Evolutionary conservation across 2,888 invertebrate species (phyloP).

Genomic region (Hirtodrosophila histrioides): DNA sequence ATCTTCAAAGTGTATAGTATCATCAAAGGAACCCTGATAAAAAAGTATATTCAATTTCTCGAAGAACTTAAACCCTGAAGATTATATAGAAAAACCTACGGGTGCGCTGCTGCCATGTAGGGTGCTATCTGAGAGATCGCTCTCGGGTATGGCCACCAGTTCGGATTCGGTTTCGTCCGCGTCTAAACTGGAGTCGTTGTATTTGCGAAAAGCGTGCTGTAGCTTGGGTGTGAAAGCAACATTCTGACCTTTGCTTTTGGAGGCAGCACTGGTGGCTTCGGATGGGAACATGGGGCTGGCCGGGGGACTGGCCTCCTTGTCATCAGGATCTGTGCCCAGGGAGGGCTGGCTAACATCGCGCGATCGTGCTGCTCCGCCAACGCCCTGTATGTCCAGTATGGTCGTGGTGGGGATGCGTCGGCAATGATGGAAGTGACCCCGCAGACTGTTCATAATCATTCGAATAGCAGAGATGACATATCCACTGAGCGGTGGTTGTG

Average conservation of each 20-base stretch:
- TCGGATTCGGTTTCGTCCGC: conserved; percentile 95
- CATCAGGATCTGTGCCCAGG: conserved; percentile 88
- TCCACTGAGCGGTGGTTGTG: conserved; percentile 88
- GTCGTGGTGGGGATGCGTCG: conserved; percentile 92
- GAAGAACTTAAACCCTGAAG: too few species aligned
- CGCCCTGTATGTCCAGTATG: conserved; percentile 88
- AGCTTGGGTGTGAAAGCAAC: conserved; percentile 89
- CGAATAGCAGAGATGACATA: conserved; percentile 92
- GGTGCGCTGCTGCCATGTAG: conserved; percentile 91
- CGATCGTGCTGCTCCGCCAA: conserved; percentile 84
- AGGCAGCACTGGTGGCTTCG: conserved; percentile 85
- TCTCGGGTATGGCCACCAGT: conserved; percentile 94
- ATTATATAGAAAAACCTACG: conserved; percentile 80
- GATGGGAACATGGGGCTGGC: conserved; percentile 87
- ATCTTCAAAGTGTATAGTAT: conserved; percentile 87
- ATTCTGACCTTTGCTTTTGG: conserved; percentile 85
- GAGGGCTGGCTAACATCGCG: conserved; percentile 91
- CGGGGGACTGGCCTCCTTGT: conserved; percentile 86
- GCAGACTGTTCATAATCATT: conserved; percentile 94
- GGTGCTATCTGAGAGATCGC: conserved; percentile 93
- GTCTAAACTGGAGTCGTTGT: conserved; percentile 87
- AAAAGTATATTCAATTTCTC: background rate
- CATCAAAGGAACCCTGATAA: conserved; percentile 88
- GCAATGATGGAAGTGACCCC: conserved; percentile 91
- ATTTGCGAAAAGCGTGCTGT: conserved; percentile 85